Conservation (phyloP, 2,797 vertebrate genomes). For the Lerista edwardsae region DNA sequence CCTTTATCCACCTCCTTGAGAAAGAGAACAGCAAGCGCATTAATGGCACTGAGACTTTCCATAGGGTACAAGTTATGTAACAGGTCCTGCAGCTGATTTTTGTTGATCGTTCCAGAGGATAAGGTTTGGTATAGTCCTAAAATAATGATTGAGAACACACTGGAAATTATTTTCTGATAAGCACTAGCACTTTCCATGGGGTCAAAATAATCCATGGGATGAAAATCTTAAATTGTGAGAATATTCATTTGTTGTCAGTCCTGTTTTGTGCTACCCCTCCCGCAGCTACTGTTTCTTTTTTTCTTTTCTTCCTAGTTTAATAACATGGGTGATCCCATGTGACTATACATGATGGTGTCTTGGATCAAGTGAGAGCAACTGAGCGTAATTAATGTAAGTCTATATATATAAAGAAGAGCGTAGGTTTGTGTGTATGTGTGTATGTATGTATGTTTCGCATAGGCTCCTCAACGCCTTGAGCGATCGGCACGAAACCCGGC, state of each 20-base stretch:
- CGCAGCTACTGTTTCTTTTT: background rate
- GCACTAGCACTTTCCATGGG: background rate
- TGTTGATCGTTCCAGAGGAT: background rate
- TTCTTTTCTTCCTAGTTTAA: background rate
- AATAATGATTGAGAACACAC: background rate
- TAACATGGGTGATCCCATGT: background rate
- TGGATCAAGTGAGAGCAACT: background rate
- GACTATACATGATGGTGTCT: background rate
- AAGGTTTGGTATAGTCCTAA: slow-evolving; percentile 1
- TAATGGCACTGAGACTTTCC: background rate
- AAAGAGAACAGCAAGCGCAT: background rate
- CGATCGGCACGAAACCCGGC: too few species aligned
- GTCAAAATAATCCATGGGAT: background rate
- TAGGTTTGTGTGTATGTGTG: too few species aligned
- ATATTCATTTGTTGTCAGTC: background rate
- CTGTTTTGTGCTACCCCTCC: background rate
- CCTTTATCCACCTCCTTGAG: slow-evolving; percentile 3
- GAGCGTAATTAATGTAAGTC: background rate
- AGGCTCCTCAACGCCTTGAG: too few species aligned
- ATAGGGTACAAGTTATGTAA: background rate
- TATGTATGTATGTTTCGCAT: too few species aligned
- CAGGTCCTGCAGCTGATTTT: background rate
- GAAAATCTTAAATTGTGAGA: background rate
- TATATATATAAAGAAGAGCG: too few species aligned
- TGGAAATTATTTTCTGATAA: background rate